Evolutionary conservation across 2,113 vertebrate genomes (phyloP).

Genomic region (Mormyrus lacerda): DNA sequence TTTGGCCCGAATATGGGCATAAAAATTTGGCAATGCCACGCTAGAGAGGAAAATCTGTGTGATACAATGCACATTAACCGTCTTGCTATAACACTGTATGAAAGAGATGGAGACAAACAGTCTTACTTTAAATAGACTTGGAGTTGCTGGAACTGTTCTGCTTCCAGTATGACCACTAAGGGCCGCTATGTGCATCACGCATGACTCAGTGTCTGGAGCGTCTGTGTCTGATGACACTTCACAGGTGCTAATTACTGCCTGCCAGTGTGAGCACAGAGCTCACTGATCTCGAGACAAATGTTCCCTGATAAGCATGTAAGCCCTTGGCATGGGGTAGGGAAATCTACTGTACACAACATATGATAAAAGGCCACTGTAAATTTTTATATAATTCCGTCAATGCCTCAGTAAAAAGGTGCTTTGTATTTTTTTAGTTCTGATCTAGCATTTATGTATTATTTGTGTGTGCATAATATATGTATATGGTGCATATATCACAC

Average conservation of each 20-base stretch:
- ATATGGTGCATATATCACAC: neutral
- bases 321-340: neutral
- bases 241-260: conserved; percentile 4
- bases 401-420: neutral
- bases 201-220: neutral
- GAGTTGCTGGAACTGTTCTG: neutral
- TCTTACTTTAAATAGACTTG: neutral
- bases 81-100: neutral
- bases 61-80: neutral
- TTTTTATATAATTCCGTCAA: neutral
- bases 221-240: neutral
- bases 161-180: neutral
- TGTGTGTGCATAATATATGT: neutral
- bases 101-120: neutral
- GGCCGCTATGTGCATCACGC: neutral
- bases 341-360: neutral
- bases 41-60: neutral
- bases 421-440: neutral
- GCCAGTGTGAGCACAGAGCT: neutral
- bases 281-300: neutral
- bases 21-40: neutral
- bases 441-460: neutral
- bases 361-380: neutral
- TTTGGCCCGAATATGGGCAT: neutral
- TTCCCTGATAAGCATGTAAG: neutral